A percentile compares a stretch with the other conserved stretches of the same genome.
Conservation (phyloP, 2,797 vertebrate genomes). For the Melanotaenia maccullochi region DNA sequence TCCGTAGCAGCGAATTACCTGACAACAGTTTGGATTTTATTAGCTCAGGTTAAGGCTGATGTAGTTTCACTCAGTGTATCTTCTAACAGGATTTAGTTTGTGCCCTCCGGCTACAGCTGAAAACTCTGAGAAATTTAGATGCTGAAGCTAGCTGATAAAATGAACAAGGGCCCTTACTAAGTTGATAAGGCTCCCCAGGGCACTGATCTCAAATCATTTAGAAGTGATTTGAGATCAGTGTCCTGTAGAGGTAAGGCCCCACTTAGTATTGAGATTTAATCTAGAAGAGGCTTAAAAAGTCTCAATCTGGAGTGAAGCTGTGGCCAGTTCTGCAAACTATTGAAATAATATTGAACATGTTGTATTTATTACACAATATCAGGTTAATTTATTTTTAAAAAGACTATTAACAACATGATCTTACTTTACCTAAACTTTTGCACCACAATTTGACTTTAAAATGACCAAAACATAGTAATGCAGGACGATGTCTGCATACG, state of each 20-base stretch:
- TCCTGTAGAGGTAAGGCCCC: neutral
- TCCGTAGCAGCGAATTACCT: conserved; percentile 38
- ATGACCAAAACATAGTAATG: neutral
- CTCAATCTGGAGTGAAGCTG: neutral
- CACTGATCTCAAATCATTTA: neutral
- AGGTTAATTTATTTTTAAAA: neutral
- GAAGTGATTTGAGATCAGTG: neutral
- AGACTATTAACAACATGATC: neutral
- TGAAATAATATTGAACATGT: neutral
- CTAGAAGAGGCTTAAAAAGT: neutral
- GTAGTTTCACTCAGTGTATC: conserved; percentile 12
- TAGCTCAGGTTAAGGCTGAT: conserved; percentile 24
- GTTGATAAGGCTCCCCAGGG: neutral
- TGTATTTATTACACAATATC: neutral
- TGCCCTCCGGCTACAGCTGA: conserved; percentile 3
- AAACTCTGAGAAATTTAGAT: conserved; percentile 8
- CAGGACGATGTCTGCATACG: neutral
- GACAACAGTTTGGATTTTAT: conserved; percentile 34
- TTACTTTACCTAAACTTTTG: neutral
- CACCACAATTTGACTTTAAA: neutral
- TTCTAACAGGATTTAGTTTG: conserved; percentile 4
- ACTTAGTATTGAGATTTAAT: conserved; percentile 1
- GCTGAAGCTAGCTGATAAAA: neutral
- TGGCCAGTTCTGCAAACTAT: neutral
- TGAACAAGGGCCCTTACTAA: neutral